Conservation (phyloP, 2,113 vertebrate species). For the Ornithorhynchus anatinus region DNA sequence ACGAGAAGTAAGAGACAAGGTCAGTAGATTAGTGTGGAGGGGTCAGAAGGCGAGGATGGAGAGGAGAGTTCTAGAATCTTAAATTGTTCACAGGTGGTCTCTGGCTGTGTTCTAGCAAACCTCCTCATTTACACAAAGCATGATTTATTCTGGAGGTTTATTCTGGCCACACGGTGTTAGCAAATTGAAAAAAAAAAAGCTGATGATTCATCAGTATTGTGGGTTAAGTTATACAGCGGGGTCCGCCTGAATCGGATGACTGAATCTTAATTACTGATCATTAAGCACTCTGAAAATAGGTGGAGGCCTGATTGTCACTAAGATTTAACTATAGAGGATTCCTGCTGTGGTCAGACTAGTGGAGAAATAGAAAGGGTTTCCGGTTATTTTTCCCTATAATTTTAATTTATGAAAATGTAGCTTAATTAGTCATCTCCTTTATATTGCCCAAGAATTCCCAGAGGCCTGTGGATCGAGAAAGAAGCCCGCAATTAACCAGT, state of each 20-base stretch:
- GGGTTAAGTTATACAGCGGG: not conserved
- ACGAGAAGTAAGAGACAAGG: not conserved
- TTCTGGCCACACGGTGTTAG: no score
- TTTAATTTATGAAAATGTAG: no score
- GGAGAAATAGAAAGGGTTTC: not conserved
- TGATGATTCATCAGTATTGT: not conserved
- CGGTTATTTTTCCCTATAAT: not conserved
- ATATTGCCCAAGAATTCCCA: no score
- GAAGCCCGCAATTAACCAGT: no score
- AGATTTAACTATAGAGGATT: not conserved
- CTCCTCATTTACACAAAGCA: not conserved
- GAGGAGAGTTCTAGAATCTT: not conserved
- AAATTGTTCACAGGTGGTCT: not conserved
- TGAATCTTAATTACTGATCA: not conserved
- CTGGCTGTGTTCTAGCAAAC: not conserved
- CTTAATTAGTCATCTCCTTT: no score
- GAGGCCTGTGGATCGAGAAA: no score
- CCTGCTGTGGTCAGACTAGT: not conserved
- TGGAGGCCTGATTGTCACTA: not conserved
- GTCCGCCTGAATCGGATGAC: not conserved
- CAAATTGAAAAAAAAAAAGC: not conserved
- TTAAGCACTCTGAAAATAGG: not conserved
- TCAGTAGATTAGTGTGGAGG: not conserved
- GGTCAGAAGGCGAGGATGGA: not conserved
- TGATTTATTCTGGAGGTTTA: not conserved